Evolutionary conservation across 2,888 invertebrate species (phyloP), one percentile per base, ranked within the genome.

Genomic region (Thumatha senex): DNA sequence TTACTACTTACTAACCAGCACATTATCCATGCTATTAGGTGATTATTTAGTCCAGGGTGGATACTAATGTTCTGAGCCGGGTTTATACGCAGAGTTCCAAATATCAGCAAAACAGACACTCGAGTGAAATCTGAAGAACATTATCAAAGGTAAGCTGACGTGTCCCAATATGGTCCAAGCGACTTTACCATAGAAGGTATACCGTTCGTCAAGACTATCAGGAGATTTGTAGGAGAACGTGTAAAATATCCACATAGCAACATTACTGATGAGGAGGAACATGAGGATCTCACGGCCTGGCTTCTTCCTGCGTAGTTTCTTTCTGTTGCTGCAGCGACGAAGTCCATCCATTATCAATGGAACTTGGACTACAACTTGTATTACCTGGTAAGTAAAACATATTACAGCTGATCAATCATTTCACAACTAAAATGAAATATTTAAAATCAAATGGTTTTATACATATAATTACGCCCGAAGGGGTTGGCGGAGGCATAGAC

Each of bases 21-120:
- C 2, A 24, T 24, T 24, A 4, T 24, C 5, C 3, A 24, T 24
- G n/a, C n/a, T n/a, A n/a, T n/a, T n/a, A n/a, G n/a, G n/a, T n/a
- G n/a, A 24, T 24, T 24, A 4, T 5, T 24, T 4, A 24, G 5
- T 24, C 18, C 5, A 24, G 18, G 5, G 5, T 24, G 5, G 5
- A 4, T 24, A 24, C 18, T 44, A 90, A 76, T 91, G 91, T 54
- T 86, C 86, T 7, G 76, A 73, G 1, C 93, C 93, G 1, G 93
- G 93, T 70, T 94, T 93, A 67, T 95, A 96, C 0, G 95, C 95
- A 24, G 94, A 94, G 70, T 94, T 94, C 96, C 96, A 96, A 65
- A 96, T 95, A 77, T 96, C 95, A 10, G 95, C 95, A 40, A 96
- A 92, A 70, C 96, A 96, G 0, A 95, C 96, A n/a, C 95, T 94